A percentile compares a stretch with the other conserved stretches of the same genome.
Conservation (phyloP, 2,113 vertebrate species). For the Saccopteryx leptura region DNA sequence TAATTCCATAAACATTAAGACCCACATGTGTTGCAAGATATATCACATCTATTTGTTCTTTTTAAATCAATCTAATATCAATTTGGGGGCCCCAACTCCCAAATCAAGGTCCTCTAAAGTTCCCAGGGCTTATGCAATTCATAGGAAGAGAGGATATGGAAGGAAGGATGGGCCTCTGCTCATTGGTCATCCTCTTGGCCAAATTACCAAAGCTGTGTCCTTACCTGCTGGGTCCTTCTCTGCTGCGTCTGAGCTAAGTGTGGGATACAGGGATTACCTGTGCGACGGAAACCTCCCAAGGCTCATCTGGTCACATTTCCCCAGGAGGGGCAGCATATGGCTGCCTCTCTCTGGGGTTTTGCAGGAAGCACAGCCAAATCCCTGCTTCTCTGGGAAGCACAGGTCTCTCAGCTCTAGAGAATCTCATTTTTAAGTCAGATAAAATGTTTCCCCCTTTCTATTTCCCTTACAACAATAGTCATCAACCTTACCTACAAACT, state of each 20-base stretch:
- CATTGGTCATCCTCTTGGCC: neutral
- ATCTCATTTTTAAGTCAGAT: conserved; percentile 18
- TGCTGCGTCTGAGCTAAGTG: neutral
- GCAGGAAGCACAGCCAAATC: neutral
- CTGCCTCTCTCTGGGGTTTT: neutral
- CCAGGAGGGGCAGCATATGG: neutral
- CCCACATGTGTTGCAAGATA: neutral
- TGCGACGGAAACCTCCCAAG: neutral
- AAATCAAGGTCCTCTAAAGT: neutral
- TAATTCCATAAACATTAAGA: neutral
- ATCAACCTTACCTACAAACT: neutral
- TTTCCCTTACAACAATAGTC: conserved; percentile 17
- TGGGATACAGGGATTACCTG: neutral
- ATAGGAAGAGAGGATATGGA: neutral
- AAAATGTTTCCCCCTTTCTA: neutral
- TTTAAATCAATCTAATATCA: neutral
- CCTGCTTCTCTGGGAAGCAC: neutral
- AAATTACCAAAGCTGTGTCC: neutral
- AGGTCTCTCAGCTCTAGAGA: neutral
- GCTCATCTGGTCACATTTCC: neutral
- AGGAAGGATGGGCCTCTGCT: neutral
- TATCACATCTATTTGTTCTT: neutral
- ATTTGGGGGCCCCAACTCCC: neutral
- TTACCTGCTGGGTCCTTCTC: neutral
- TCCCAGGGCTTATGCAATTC: neutral